These are phyloP conservation scores for Bryconaethiops microstoma DNA, from an alignment of 2,797 vertebrate species.

Conservation along the genomic window DNA sequence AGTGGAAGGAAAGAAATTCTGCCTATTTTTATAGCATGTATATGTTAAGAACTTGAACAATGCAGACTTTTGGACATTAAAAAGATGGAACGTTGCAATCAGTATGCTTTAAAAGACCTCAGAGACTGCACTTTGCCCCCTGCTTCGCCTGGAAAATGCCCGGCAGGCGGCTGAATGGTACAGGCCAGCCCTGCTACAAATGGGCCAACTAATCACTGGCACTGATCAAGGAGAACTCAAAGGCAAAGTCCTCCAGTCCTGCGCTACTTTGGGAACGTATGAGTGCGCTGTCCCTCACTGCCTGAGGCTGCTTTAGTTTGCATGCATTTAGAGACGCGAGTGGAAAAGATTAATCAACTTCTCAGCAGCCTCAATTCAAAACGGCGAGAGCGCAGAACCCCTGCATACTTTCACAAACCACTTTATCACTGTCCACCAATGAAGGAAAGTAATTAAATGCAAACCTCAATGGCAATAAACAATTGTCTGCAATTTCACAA, in stretches of 20 bases:
- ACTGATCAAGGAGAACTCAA: slow-evolving; percentile 40
- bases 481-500: slow-evolving; percentile 21
- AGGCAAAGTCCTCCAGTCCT: slow-evolving; percentile 31
- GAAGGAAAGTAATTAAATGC: slow-evolving; percentile 40
- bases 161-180: slow-evolving; percentile 10
- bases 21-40: not conserved
- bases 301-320: slow-evolving; percentile 38
- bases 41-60: not conserved
- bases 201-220: slow-evolving; percentile 40
- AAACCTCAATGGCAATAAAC: slow-evolving; percentile 37
- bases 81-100: not conserved
- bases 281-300: slow-evolving; percentile 15
- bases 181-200: slow-evolving; percentile 15
- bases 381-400: slow-evolving; percentile 13
- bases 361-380: slow-evolving; percentile 9
- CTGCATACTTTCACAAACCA: slow-evolving; percentile 13
- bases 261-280: slow-evolving; percentile 4
- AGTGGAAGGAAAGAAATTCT: not conserved
- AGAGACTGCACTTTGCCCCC: not conserved
- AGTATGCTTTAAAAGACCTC: not conserved
- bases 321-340: slow-evolving; percentile 32
- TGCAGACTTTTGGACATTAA: not conserved
- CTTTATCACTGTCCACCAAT: slow-evolving; percentile 41
- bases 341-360: slow-evolving; percentile 40
- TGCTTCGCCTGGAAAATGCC: slow-evolving; percentile 19